These are phyloP conservation scores for Ferrisia virgata DNA, from an alignment of 2,888 invertebrate species.

Conservation along the genomic window DNA sequence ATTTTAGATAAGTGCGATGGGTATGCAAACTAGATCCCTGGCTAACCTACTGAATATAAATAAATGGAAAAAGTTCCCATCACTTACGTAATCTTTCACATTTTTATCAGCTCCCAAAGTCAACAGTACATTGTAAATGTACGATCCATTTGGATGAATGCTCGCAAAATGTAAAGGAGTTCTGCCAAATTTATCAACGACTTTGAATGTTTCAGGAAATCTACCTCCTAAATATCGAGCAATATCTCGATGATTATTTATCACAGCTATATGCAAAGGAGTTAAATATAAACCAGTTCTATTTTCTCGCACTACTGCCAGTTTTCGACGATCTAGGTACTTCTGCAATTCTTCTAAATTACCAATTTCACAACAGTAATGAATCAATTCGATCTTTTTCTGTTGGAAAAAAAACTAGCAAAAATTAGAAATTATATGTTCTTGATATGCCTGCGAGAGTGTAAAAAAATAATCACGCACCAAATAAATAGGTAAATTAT, in stretches of 20 bases:
- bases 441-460: too few relatives aligned
- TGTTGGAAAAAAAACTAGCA: constrained; percentile 54
- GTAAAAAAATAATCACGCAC: constrained; percentile 56
- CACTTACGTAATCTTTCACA: constrained; percentile 73
- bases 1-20: too few relatives aligned
- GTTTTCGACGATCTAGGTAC: constrained; percentile 82
- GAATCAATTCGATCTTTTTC: constrained; percentile 87
- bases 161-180: constrained; percentile 89
- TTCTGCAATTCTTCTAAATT: constrained; percentile 79
- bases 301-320: constrained; percentile 83
- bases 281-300: constrained; percentile 79
- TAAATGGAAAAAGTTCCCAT: not conserved
- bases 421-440: too few relatives aligned
- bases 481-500: constrained; percentile 84
- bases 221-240: constrained; percentile 63
- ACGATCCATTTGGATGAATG: constrained; percentile 77
- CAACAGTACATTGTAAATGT: constrained; percentile 78
- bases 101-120: constrained; percentile 83
- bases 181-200: constrained; percentile 73
- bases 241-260: constrained; percentile 78
- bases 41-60: too few relatives aligned
- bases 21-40: too few relatives aligned
- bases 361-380: constrained; percentile 79
- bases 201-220: constrained; percentile 83
- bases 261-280: constrained; percentile 79